A percentile compares a stretch with the other conserved stretches of the same genome.
These are phyloP conservation scores for Trissonchulus sp. DNA, from an alignment of 2,888 invertebrate genomes.

Conservation along the genomic window DNA sequence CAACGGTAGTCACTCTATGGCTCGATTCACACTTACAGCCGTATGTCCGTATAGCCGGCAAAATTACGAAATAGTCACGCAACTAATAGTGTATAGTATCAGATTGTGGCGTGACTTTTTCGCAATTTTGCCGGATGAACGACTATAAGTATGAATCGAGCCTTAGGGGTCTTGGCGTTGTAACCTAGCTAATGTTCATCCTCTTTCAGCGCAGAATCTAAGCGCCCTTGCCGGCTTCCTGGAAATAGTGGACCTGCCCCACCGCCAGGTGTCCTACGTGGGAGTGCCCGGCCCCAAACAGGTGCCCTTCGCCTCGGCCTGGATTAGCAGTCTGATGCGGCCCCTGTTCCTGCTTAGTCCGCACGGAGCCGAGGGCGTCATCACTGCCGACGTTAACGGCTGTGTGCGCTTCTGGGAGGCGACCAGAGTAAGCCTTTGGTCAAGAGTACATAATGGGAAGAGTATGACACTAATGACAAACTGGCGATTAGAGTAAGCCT, in stretches of 20 bases:
- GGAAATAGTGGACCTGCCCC: slow-evolving; percentile 59
- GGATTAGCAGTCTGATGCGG: slow-evolving; percentile 56
- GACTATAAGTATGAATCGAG: too few relatives aligned
- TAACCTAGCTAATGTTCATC: too few relatives aligned
- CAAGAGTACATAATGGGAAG: not conserved
- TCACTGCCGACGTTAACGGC: slow-evolving; percentile 61
- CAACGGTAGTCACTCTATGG: too few relatives aligned
- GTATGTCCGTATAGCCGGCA: too few relatives aligned
- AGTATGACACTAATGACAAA: too few relatives aligned
- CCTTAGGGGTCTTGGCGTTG: too few relatives aligned
- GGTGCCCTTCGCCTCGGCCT: slow-evolving; percentile 55
- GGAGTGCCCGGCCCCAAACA: slow-evolving; percentile 57
- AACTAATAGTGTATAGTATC: too few relatives aligned
- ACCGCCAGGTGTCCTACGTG: slow-evolving; percentile 58
- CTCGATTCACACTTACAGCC: too few relatives aligned
- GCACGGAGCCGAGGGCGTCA: slow-evolving; percentile 57
- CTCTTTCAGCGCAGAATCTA: slow-evolving; percentile 37
- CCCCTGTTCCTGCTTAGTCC: slow-evolving; percentile 55
- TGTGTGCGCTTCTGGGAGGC: slow-evolving; percentile 61
- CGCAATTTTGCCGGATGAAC: too few relatives aligned
- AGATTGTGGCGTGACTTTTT: too few relatives aligned
- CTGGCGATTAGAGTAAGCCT: slow-evolving; percentile 54
- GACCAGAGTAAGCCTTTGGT: slow-evolving; percentile 49
- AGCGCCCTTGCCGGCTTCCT: slow-evolving; percentile 54
- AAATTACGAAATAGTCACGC: too few relatives aligned